Percentiles rank a stretch among this genome's conserved stretches.
These are phyloP conservation scores for Cheirogaleus medius DNA, from an alignment of 2,113 vertebrate genomes.

Conservation along the genomic window DNA sequence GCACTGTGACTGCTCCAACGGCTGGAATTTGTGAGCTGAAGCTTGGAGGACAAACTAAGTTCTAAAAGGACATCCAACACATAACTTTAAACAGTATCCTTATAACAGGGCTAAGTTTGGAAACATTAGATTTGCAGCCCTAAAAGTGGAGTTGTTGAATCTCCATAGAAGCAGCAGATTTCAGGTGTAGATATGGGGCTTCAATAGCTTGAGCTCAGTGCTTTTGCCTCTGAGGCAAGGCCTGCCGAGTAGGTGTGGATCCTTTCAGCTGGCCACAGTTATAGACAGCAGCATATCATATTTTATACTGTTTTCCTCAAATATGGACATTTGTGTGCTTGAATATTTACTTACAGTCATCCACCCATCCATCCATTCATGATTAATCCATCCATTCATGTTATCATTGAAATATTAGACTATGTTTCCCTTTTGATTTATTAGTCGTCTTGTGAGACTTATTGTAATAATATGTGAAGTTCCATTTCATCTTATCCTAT, in stretches of 20 bases:
- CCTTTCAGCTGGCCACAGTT: neutral
- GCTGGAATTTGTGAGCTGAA: neutral
- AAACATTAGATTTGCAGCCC: neutral
- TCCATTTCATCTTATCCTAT: neutral
- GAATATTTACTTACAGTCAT: neutral
- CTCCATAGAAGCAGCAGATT: neutral
- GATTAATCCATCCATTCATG: neutral
- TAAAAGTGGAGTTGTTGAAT: neutral
- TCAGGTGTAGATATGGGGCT: neutral
- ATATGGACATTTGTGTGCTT: neutral
- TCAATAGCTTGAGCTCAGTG: neutral
- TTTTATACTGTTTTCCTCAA: neutral
- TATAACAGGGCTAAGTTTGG: neutral
- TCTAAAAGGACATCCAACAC: neutral
- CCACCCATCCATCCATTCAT: neutral
- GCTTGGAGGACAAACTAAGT: neutral
- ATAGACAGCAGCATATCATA: neutral
- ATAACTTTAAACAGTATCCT: neutral
- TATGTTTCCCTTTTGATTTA: neutral
- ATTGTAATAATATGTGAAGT: neutral
- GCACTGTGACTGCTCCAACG: neutral
- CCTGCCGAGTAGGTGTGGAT: neutral
- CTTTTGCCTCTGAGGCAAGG: neutral
- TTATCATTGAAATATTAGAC: neutral
- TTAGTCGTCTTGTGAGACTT: neutral